phyloP scores from a whole-genome alignment of 2,888 invertebrate species.

The Microplitis deprimator region DNA sequence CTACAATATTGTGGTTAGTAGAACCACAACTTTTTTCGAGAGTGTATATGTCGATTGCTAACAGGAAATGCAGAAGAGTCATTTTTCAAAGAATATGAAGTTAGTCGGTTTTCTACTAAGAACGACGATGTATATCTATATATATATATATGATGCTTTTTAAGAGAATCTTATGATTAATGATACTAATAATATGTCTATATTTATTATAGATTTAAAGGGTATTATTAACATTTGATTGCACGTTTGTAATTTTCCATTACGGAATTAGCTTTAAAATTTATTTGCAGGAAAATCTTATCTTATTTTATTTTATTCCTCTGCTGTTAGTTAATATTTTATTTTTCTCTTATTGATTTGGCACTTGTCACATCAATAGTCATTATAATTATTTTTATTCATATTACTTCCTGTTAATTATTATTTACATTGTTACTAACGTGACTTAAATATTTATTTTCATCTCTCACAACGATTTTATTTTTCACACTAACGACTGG shows the following conservation, averaged over 20 bases:
- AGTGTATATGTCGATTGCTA: too few relatives aligned
- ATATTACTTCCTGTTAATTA: constrained; percentile 32
- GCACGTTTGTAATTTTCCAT: constrained; percentile 8
- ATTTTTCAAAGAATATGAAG: too few relatives aligned
- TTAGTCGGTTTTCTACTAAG: background rate
- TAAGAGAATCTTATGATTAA: background rate
- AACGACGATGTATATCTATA: background rate
- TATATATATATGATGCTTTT: background rate
- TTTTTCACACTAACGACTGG: constrained; percentile 32
- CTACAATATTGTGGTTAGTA: too few relatives aligned
- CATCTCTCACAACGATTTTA: constrained; percentile 36
- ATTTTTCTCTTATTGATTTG: constrained; percentile 37
- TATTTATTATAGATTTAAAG: background rate
- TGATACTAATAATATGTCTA: background rate
- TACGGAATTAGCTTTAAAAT: background rate
- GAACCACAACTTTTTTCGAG: too few relatives aligned
- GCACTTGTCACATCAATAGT: constrained; percentile 46
- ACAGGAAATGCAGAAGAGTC: too few relatives aligned
- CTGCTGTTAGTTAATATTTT: too few relatives aligned
- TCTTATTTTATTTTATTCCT: background rate
- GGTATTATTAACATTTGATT: constrained; percentile 11
- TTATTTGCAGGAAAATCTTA: constrained; percentile 7
- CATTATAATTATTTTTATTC: constrained; percentile 3
- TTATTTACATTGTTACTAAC: constrained; percentile 45
- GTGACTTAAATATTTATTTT: constrained; percentile 46